A percentile compares a stretch with the other conserved stretches of the same genome.
These are phyloP conservation scores for Ips typographus DNA, from an alignment of 1,140 invertebrate species.

Conservation along the genomic window DNA sequence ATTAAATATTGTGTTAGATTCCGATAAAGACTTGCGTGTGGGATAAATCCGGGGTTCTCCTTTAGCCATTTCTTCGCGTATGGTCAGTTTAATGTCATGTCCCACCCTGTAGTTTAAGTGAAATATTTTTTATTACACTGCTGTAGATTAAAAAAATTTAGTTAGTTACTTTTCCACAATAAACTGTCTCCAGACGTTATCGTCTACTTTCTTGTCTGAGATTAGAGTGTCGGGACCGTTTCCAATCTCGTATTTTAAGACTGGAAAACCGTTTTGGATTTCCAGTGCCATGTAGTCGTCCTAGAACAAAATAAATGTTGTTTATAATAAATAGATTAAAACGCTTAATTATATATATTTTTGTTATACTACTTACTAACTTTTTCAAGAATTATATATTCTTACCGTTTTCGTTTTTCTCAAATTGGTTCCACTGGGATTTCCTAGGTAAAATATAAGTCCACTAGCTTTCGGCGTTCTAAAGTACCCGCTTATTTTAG, in stretches of 20 bases:
- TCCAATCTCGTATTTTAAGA: conserved; percentile 85
- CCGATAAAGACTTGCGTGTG: conserved; percentile 65
- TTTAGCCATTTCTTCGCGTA: conserved; percentile 73
- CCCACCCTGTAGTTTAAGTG: conserved; percentile 64
- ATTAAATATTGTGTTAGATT: conserved; percentile 80
- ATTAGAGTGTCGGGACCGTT: conserved; percentile 76
- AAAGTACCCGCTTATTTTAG: conserved; percentile 84
- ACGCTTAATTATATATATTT: background rate
- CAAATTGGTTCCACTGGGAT: conserved; percentile 71
- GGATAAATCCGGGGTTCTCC: conserved; percentile 59
- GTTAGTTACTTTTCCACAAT: conserved; percentile 75
- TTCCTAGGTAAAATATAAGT: conserved; percentile 87
- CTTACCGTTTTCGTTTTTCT: conserved; percentile 64
- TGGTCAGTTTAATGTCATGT: conserved; percentile 75
- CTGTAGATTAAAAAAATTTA: background rate
- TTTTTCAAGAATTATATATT: conserved; percentile 29
- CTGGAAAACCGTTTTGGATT: conserved; percentile 83
- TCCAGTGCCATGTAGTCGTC: conserved; percentile 94
- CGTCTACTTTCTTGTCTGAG: conserved; percentile 70
- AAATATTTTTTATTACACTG: background rate
- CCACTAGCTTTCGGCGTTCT: conserved; percentile 79
- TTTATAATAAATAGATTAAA: no score
- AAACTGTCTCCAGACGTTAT: conserved; percentile 90
- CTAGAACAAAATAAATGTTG: conserved; percentile 50
- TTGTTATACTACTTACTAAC: no score